Conservation (phyloP, 2,797 vertebrate genomes). For the Spinus olivaceus region DNA sequence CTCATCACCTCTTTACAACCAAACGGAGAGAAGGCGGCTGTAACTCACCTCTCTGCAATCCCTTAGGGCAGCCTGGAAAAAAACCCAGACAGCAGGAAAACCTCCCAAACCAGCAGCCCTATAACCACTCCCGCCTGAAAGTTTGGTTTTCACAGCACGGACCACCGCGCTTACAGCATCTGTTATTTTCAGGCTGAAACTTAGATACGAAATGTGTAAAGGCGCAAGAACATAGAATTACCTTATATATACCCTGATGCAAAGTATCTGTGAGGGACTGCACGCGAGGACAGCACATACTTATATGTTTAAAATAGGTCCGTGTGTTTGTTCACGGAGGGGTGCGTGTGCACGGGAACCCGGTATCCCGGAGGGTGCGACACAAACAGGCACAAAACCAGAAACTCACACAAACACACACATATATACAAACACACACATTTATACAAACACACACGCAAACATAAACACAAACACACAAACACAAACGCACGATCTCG, state of each 20-base stretch:
- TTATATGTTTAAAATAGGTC: accelerated
- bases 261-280: accelerated
- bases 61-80: neutral
- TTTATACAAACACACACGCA: too few relatives aligned
- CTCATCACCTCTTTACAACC: neutral
- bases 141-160: neutral
- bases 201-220: accelerated
- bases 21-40: neutral
- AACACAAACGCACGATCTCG: neutral
- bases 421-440: too few relatives aligned
- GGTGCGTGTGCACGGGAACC: accelerated
- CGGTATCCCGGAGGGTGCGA: too few relatives aligned
- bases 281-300: accelerated
- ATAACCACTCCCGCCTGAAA: neutral
- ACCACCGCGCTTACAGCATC: accelerated
- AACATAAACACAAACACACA: too few relatives aligned
- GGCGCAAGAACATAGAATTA: accelerated
- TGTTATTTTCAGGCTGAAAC: neutral
- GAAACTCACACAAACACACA: neutral
- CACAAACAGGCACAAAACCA: neutral
- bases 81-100: neutral
- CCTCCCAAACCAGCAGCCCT: neutral
- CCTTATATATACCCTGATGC: accelerated
- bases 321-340: neutral
- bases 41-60: neutral